A percentile compares a stretch with the other conserved stretches of the same genome.
Evolutionary conservation across 1,140 invertebrate genomes (phyloP).

Genomic region (Oedothorax gibbosus): DNA sequence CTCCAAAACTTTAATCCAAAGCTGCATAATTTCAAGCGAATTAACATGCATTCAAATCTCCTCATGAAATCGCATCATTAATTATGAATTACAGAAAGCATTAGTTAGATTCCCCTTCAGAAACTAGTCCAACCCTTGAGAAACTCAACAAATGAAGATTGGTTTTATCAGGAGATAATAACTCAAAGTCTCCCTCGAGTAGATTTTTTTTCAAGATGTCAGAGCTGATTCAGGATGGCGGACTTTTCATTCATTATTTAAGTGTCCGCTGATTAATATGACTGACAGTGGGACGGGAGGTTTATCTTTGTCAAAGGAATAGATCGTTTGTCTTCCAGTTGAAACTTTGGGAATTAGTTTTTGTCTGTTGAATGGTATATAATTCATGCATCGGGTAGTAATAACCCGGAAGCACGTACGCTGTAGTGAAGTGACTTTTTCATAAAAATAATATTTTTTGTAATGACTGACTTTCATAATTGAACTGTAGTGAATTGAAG

Average conservation of each 20-base stretch:
- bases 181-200: neutral
- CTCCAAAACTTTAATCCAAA: neutral
- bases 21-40: neutral
- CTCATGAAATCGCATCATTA: constrained; percentile 21
- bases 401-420: too few relatives aligned
- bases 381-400: too few relatives aligned
- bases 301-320: constrained; percentile 16
- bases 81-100: constrained; percentile 44
- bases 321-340: neutral
- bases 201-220: constrained; percentile 32
- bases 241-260: constrained; percentile 20
- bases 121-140: neutral
- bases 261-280: constrained; percentile 25
- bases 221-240: neutral
- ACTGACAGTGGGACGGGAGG: neutral
- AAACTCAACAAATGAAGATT: constrained; percentile 15
- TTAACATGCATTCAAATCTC: neutral
- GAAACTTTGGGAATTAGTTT: neutral
- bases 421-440: too few relatives aligned
- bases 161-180: constrained; percentile 25
- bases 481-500: too few relatives aligned
- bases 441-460: too few relatives aligned
- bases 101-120: constrained; percentile 6
- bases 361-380: too few relatives aligned
- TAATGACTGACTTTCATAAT: too few relatives aligned